phyloP scores from a whole-genome alignment of 2,113 vertebrate genomes.

The Cyphomyrus discorhynchus region DNA sequence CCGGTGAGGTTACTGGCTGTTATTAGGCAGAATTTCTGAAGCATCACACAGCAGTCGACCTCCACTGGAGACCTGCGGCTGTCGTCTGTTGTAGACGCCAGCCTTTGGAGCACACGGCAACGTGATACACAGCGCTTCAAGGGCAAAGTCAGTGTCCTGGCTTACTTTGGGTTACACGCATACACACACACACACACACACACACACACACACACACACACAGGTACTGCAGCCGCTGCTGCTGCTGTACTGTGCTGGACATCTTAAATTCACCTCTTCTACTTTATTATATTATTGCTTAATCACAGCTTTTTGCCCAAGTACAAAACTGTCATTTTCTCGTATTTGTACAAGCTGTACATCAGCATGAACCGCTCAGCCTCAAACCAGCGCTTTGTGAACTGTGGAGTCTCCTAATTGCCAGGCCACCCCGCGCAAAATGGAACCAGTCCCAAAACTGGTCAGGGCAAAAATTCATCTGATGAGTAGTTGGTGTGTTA shows the following conservation, averaged over 20 bases:
- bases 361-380: background rate
- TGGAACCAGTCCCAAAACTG: too few species aligned
- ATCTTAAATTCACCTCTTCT: background rate
- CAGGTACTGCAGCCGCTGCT: background rate
- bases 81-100: constrained; percentile 13
- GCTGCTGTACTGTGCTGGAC: background rate
- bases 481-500: background rate
- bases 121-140: background rate
- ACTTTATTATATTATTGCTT: background rate
- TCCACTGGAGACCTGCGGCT: background rate
- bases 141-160: background rate
- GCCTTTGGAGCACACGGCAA: background rate
- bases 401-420: background rate
- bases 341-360: background rate
- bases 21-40: constrained; percentile 23
- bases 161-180: background rate
- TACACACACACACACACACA: too few species aligned
- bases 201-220: background rate
- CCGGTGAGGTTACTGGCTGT: constrained; percentile 21
- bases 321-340: background rate
- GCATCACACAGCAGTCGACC: constrained; percentile 16
- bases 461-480: background rate
- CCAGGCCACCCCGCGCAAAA: background rate
- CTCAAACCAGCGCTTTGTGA: background rate
- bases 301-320: background rate